A percentile compares a stretch with the other conserved stretches of the same genome.
phyloP scores from a whole-genome alignment of 2,113 vertebrate genomes.

The Pluvialis apricaria region DNA sequence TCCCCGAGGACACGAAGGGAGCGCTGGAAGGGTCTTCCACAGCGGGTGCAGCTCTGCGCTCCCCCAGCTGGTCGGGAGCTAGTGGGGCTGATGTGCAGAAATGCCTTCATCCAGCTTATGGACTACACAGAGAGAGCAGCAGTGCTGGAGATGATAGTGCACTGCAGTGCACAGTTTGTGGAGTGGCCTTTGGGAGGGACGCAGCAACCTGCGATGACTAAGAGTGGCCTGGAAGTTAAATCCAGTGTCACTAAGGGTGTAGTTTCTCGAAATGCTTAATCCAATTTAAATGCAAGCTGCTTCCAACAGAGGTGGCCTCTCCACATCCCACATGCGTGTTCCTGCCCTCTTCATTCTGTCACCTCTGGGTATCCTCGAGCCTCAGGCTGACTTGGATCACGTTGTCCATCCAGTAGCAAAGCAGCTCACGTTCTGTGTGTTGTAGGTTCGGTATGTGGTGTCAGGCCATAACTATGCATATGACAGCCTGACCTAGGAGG shows the following conservation, averaged over 20 bases:
- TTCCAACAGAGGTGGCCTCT: background rate
- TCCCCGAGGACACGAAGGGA: background rate
- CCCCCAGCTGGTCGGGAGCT: background rate
- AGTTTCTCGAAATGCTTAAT: background rate
- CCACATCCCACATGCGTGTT: background rate
- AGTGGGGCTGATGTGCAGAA: background rate
- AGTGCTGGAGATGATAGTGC: background rate
- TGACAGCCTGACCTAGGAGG: background rate
- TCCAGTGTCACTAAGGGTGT: background rate
- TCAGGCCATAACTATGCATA: background rate
- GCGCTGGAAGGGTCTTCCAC: background rate
- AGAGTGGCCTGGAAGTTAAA: background rate
- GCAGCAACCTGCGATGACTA: background rate
- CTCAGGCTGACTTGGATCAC: background rate
- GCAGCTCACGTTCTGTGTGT: fast-evolving
- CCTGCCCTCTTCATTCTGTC: background rate
- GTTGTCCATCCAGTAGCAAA: background rate
- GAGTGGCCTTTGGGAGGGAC: background rate
- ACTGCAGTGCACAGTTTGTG: background rate
- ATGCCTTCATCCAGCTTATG: background rate
- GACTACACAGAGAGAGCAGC: background rate
- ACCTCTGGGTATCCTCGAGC: fast-evolving
- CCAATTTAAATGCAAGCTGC: background rate
- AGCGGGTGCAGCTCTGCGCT: background rate
- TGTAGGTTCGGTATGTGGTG: background rate